Evolutionary conservation across 2,888 invertebrate species (phyloP), one percentile per base, ranked within the genome.

Genomic region (Torymus aiolomorphi): DNA sequence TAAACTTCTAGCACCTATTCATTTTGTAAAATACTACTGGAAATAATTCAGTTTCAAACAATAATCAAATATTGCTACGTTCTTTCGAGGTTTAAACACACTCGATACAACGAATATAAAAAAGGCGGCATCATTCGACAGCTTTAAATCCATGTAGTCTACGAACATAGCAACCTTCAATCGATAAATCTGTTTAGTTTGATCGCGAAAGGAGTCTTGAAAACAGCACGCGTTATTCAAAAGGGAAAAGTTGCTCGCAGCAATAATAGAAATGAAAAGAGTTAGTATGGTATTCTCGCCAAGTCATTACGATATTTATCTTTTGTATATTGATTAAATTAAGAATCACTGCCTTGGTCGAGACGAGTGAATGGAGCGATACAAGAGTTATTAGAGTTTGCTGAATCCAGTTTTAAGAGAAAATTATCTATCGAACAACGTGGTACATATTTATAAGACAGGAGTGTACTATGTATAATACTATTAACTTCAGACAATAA

Each of bases 401-500:
- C 75, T 79, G 42, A 78, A 80, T 71, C 59, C 31, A 74, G 20
- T 75, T 76, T 63, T 65, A 71, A 80, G 49, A 72, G 51, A 59
- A 69, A 31, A 76, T 56, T 72, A 73, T 75, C 66, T 72, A 71
- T 67, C 14, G 54, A 75, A 63, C 31, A 16, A 74, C n/a, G 69
- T 49, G 59, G 74, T 77, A 76, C 62, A 73, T 77, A 66, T 73
- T 74, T 77, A 71, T 72, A 61, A 73, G 49, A 42, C 8, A 72
- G 72, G 51, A 79, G 72, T 78, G 73, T 82, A 87, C 86, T 85
- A 86, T 88, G 88, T 89, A 88, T 84, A 81, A 88, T 88, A 88
- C 84, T 86, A 88, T 88, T 88, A 89, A 88, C 86, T 89, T 88
- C 86, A 87, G 90, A 90, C 89, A 90, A 90, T 90, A 90, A 90